A percentile compares a stretch with the other conserved stretches of the same genome.
Conservation (phyloP, 2,888 invertebrate species). For the Xanthorhoe designata region DNA sequence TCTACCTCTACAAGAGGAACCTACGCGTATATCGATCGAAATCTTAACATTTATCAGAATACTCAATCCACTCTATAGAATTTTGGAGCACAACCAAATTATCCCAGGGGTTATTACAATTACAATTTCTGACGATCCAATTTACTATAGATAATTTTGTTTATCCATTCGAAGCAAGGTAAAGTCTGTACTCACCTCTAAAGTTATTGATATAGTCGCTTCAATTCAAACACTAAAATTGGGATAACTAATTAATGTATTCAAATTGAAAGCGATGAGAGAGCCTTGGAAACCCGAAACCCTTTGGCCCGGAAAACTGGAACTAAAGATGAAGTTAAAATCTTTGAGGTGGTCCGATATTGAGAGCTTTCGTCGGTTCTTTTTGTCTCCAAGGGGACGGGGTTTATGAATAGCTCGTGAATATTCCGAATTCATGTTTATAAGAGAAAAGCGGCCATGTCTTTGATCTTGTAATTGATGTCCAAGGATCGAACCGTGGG, state of each 20-base stretch:
- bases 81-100: constrained; percentile 1
- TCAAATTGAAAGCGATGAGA: constrained; percentile 23
- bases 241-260: constrained; percentile 31
- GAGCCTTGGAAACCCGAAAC: constrained; percentile 15
- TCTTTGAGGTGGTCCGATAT: constrained; percentile 24
- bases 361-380: constrained; percentile 23
- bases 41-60: not conserved
- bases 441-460: constrained; percentile 4
- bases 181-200: constrained; percentile 5
- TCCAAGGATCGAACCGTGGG: constrained; percentile 1
- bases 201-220: constrained; percentile 22
- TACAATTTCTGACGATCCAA: constrained; percentile 11
- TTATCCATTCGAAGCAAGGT: constrained; percentile 14
- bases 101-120: constrained; percentile 9
- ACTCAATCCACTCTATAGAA: not conserved
- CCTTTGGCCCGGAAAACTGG: constrained; percentile 27
- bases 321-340: constrained; percentile 24
- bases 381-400: constrained; percentile 24
- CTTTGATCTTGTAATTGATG: constrained; percentile 26
- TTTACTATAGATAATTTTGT: constrained; percentile 19
- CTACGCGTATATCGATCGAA: too few species aligned
- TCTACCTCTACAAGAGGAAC: too few species aligned
- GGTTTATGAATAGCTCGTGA: constrained; percentile 21
- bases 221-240: constrained; percentile 27
- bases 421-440: constrained; percentile 24